A percentile compares a stretch with the other conserved stretches of the same genome.
Conservation (phyloP, 2,113 vertebrate genomes). For the Opisthocomus hoazin region DNA sequence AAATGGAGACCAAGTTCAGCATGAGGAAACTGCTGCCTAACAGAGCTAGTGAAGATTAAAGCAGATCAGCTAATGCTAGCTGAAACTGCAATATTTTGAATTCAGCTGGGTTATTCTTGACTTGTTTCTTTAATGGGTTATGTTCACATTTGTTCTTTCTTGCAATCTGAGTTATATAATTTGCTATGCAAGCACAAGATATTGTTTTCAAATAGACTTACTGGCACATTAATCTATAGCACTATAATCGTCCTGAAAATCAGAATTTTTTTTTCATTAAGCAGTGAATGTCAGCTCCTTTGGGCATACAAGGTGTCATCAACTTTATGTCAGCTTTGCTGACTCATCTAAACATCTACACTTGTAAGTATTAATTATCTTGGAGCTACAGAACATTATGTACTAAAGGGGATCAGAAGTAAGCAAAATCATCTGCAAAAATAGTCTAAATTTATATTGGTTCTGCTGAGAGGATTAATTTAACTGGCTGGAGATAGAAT, state of each 20-base stretch:
- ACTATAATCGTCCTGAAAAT: slow-evolving; percentile 25
- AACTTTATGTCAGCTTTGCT: slow-evolving; percentile 51
- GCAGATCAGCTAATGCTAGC: not conserved
- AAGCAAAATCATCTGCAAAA: slow-evolving; percentile 60
- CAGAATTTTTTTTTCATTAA: slow-evolving; percentile 23
- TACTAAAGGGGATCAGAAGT: slow-evolving; percentile 49
- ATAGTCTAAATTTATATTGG: slow-evolving; percentile 48
- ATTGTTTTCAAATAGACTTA: slow-evolving; percentile 43
- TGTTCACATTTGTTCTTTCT: slow-evolving; percentile 27
- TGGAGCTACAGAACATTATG: slow-evolving; percentile 40
- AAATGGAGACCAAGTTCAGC: not conserved
- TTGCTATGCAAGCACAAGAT: slow-evolving; percentile 46
- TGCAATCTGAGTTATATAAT: slow-evolving; percentile 35
- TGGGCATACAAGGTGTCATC: slow-evolving; percentile 49
- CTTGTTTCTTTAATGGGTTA: not conserved
- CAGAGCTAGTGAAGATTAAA: not conserved
- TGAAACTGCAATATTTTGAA: slow-evolving; percentile 20
- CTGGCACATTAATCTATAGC: slow-evolving; percentile 31
- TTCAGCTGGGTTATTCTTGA: slow-evolving; percentile 1
- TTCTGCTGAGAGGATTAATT: slow-evolving; percentile 49
- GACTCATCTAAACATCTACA: slow-evolving; percentile 56
- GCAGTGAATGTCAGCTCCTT: slow-evolving; percentile 42
- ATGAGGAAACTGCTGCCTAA: not conserved
- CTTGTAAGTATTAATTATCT: slow-evolving; percentile 59
- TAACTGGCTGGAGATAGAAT: not conserved